Percentiles rank a stretch among this genome's conserved stretches.
Evolutionary conservation across 92 coral and sea anemone genomes (phyloP).

Genomic region (Phymanthus crucifer): DNA sequence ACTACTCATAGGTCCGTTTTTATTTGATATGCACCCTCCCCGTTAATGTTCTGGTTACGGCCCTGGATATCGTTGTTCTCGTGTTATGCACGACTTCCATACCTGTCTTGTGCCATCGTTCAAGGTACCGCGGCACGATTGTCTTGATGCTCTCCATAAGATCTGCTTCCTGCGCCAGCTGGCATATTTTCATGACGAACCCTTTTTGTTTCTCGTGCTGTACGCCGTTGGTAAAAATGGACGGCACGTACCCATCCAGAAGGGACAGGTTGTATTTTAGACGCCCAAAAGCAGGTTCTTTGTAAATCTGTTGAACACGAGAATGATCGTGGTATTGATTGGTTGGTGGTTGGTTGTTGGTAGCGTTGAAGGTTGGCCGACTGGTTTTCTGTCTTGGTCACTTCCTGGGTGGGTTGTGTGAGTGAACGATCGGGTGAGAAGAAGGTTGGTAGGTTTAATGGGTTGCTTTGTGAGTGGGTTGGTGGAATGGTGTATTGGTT

Average conservation of each 20-base stretch:
- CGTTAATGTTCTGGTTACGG: no score
- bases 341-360: no score
- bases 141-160: constrained; percentile 46
- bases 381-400: no score
- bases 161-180: constrained; percentile 64
- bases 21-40: no score
- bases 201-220: constrained; percentile 76
- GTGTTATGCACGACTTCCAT: not conserved
- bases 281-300: constrained; percentile 83
- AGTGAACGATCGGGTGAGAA: no score
- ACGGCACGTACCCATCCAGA: constrained; percentile 67
- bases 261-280: constrained; percentile 59
- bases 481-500: not conserved
- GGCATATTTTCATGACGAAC: constrained; percentile 66
- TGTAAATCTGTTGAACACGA: constrained; percentile 46
- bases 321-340: no score
- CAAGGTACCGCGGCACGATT: constrained; percentile 54
- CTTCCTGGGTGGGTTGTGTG: no score
- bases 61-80: no score
- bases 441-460: no score
- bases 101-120: constrained; percentile 77
- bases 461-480: no score
- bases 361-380: no score
- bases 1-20: no score
- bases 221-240: constrained; percentile 71